phyloP scores from a whole-genome alignment of 2,113 vertebrate species.

The Astatoreochromis straeleni region DNA sequence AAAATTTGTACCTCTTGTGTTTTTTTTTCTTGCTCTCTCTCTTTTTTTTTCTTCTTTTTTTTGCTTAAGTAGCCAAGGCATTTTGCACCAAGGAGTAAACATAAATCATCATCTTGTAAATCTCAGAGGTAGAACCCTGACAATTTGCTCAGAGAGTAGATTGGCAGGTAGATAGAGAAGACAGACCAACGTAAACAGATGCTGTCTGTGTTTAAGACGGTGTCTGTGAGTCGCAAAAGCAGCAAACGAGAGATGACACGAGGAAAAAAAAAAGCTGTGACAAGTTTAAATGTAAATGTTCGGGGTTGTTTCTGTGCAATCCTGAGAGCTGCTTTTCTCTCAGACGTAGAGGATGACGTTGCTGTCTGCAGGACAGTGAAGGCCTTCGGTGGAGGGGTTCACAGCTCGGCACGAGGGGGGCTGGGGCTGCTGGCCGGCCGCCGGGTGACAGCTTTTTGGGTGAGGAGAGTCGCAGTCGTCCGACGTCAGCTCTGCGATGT shows the following conservation, averaged over 20 bases:
- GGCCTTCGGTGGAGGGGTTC: conserved; percentile 64
- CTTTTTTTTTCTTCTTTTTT: conserved; percentile 40
- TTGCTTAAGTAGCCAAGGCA: conserved; percentile 73
- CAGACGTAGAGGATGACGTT: conserved; percentile 73
- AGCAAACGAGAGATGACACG: neutral
- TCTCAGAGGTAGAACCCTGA: conserved; percentile 75
- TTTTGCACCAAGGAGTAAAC: conserved; percentile 73
- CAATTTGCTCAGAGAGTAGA: conserved; percentile 43
- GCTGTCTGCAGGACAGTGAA: conserved; percentile 69
- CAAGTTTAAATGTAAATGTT: neutral
- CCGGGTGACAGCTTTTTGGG: conserved; percentile 53
- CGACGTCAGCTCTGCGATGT: conserved; percentile 91
- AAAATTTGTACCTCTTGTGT: conserved; percentile 26
- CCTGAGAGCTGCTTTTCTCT: conserved; percentile 36
- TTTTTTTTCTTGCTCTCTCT: neutral
- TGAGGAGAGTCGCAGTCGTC: conserved; percentile 91
- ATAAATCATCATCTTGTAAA: conserved; percentile 59
- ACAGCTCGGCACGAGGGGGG: conserved; percentile 60
- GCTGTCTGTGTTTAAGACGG: conserved; percentile 19
- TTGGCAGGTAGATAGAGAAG: conserved; percentile 52
- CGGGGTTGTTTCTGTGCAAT: conserved; percentile 35
- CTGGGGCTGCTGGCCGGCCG: conserved; percentile 16
- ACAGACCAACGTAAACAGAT: conserved; percentile 28
- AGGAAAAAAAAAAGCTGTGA: neutral
- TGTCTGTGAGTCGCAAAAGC: conserved; percentile 29